A percentile compares a stretch with the other conserved stretches of the same genome.
Conservation (phyloP, 2,888 invertebrate genomes). For the Zhuqinia jingwanae region DNA sequence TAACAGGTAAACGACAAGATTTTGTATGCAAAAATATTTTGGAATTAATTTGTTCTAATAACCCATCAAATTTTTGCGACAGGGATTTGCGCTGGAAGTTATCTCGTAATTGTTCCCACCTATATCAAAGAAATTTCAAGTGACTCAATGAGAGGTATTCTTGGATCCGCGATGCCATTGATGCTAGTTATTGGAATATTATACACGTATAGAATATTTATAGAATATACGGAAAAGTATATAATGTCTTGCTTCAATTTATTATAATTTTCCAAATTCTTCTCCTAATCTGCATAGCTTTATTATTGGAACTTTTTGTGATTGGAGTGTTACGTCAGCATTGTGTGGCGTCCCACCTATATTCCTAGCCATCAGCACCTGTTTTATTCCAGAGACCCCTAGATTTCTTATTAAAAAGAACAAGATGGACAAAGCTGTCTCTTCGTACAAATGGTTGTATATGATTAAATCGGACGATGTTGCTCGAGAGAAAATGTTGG, state of each 20-base stretch:
- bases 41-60: neutral
- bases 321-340: conserved; percentile 80
- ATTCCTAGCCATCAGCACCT: conserved; percentile 11
- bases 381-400: conserved; percentile 50
- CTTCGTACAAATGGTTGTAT: conserved; percentile 37
- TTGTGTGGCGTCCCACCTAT: conserved; percentile 50
- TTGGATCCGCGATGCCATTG: conserved; percentile 55
- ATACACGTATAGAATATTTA: conserved; percentile 47
- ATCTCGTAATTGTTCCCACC: conserved; percentile 91
- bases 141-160: conserved; percentile 89
- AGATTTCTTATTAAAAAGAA: conserved; percentile 27
- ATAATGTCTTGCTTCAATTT: no score
- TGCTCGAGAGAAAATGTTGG: conserved; percentile 13
- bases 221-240: no score
- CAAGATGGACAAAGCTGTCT: conserved; percentile 1
- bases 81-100: conserved; percentile 90
- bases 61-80: conserved; percentile 81
- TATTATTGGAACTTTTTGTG: conserved; percentile 85
- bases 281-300: no score
- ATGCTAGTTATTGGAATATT: conserved; percentile 61
- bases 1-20: conserved; percentile 56
- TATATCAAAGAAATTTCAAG: conserved; percentile 93
- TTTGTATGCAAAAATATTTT: neutral
- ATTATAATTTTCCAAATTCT: no score
- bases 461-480: neutral